Evolutionary conservation across 2,113 vertebrate species (phyloP), one percentile per base, ranked within the genome.

Genomic region (Blennius ocellaris): DNA sequence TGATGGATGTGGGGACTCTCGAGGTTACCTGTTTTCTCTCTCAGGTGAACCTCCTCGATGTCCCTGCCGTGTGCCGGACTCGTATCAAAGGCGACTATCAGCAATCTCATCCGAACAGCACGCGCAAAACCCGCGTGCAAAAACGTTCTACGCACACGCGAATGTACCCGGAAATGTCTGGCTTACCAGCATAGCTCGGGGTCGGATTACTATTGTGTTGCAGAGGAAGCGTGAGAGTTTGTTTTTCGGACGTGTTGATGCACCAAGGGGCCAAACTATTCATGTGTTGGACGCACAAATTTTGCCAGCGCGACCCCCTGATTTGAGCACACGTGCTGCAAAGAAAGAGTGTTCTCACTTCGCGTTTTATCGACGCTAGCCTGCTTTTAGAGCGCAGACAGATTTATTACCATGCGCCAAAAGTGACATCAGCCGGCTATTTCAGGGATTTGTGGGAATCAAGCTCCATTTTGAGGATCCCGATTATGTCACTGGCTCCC

Each of bases 381-480:
- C 51, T 61, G 61, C 67, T 80, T 15, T 88, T 73, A 82, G 30
- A 47, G 70, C 7, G 36, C 36, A 73, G 63, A 86, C 78, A 70
- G 85, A 86, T 90, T 82, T 86, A 87, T 91, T 83, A 81, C 81
- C 72, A 79, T 75, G 73, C 83, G 57, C 67, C 43, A 58, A n/a
- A n/a, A 37, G 70, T 92, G 88, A 92, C 84, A 90, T 92, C 88
- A 91, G 71, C 45, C 41, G 12, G 81, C 88, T 93, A 91, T 93
- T 94, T 76, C 81, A 63, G 70, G 87, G 67, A 45, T 78, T 87
- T 72, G 84, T 91, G 82, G 90, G 84, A 91, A 91, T 78, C 84
- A 57, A 70, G 80, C 82, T 85, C 85, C 81, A 84, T 90, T 89
- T 76, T 67, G 70, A 85, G 78, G 58, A 81, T 78, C 69, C 81